Base-by-base conservation (phyloP, 2,113 vertebrate species). In the Pelmatolapia mariae region DNA sequence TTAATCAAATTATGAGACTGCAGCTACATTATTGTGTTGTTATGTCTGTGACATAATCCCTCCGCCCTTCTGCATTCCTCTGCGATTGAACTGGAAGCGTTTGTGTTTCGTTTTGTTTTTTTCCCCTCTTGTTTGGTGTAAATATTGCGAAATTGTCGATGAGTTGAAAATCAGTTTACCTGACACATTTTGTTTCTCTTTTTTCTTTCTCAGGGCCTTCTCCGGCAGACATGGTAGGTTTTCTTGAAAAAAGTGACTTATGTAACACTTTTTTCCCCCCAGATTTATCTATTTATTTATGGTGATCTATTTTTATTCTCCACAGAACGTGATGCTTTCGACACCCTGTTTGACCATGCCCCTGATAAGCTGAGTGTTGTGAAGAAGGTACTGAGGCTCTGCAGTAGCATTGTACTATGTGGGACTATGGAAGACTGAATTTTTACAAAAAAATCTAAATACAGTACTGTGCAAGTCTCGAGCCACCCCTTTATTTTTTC, bases 361-460 rank as follows among this genome's bases (percentile, higher is more conserved):
- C 99, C 99, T 8, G 99, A 99, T 94, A 99, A 99, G 88, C 98
- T 99, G 56, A 99, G 97, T 8, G 98, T 99, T 29, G 98, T 99
- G 88, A 99, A 99, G 94, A 99, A 99, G 98, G 98, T 99, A 95
- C 1, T 2, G 24, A 81, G 33, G 15, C 40, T 54, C 36, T 16
- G 36, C 8, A 24, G 52, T 40, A 10, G 52, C 36, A 4, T 29
- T 45, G 13, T 0, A 2, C n/a, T 26, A 18, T 26, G 68, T 26
- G 8, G 38, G n/a, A 26, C 18, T 45, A 73, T 16, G 2, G 66
- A 10, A 71, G 1, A 7, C 16, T 63, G 0, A 38, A 11, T 11
- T 61, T 4, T 3, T 8, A 15, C 54, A 29, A 59, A 59, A 2
- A 29, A 38, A 40, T 68, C 63, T 3, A 68, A 43, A 43, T 4